These are phyloP conservation scores for Acromyrmex heyeri DNA, from an alignment of 1,140 invertebrate genomes.

Conservation along the genomic window DNA sequence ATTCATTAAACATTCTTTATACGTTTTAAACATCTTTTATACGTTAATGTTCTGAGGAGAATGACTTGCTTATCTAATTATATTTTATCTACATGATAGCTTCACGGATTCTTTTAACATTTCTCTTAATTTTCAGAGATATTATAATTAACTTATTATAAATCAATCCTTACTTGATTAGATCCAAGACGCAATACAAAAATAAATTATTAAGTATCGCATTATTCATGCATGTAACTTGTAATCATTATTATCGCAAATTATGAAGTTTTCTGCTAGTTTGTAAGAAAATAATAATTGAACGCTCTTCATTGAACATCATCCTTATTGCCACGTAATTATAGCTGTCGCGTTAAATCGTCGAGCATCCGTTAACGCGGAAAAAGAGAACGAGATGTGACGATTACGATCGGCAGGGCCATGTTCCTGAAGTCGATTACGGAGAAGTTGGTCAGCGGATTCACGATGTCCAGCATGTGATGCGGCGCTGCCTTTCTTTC, in stretches of 20 bases:
- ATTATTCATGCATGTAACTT: slow-evolving; percentile 14
- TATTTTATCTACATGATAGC: slow-evolving; percentile 29
- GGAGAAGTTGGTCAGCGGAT: slow-evolving; percentile 92
- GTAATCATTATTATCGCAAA: background rate
- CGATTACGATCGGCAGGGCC: slow-evolving; percentile 93
- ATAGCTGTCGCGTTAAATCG: slow-evolving; percentile 16
- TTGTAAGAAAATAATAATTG: background rate
- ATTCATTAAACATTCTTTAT: slow-evolving; percentile 32
- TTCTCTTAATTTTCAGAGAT: background rate
- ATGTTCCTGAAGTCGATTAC: slow-evolving; percentile 95
- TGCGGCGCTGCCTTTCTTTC: slow-evolving; percentile 93
- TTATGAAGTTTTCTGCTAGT: slow-evolving; percentile 6
- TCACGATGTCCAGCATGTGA: slow-evolving; percentile 96
- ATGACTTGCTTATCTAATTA: slow-evolving; percentile 5
- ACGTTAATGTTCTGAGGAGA: background rate
- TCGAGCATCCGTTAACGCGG: background rate
- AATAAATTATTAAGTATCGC: background rate
- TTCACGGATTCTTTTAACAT: background rate
- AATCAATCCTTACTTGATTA: background rate
- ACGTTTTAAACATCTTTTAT: background rate
- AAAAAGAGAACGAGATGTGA: slow-evolving; percentile 23
- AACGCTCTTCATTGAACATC: background rate
- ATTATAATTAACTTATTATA: background rate
- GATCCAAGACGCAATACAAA: background rate
- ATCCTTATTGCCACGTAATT: background rate